These are phyloP conservation scores for Metallyticus violacea DNA, from an alignment of 2,888 invertebrate species.

Conservation along the genomic window DNA sequence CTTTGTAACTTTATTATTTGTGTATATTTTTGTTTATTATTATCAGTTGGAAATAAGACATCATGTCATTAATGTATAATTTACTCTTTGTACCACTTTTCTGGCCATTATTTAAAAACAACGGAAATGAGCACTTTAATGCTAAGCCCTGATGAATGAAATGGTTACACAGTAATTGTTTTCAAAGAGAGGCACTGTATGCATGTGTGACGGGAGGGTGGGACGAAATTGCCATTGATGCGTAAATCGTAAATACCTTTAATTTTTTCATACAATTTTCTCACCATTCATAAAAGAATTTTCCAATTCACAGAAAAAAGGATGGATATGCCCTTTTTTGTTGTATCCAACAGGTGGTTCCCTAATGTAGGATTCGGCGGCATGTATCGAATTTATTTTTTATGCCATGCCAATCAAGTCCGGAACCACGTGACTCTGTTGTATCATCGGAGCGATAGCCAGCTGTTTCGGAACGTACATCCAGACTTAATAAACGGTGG, in stretches of 20 bases:
- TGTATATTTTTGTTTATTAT: not conserved
- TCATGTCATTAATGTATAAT: not conserved
- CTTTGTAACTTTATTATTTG: not conserved
- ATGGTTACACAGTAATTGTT: not conserved
- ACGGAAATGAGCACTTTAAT: not conserved
- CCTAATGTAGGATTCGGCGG: not conserved
- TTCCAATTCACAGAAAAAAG: not conserved
- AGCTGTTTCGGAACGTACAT: not conserved
- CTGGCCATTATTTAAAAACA: not conserved
- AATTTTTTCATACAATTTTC: not conserved
- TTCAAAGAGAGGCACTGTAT: not conserved
- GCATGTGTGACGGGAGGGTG: not conserved
- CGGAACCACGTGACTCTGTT: not conserved
- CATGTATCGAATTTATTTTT: not conserved
- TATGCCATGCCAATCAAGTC: not conserved
- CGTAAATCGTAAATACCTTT: not conserved
- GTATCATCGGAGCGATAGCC: not conserved
- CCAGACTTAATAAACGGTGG: no score
- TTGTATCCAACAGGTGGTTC: not conserved
- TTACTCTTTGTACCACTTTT: not conserved
- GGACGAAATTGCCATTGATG: not conserved
- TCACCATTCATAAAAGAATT: not conserved
- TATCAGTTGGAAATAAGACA: not conserved
- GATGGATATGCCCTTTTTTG: not conserved
- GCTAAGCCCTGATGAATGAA: not conserved